A percentile compares a stretch with the other conserved stretches of the same genome.
Evolutionary conservation across 2,113 vertebrate genomes (phyloP).

Genomic region (Manacus vitellinus): DNA sequence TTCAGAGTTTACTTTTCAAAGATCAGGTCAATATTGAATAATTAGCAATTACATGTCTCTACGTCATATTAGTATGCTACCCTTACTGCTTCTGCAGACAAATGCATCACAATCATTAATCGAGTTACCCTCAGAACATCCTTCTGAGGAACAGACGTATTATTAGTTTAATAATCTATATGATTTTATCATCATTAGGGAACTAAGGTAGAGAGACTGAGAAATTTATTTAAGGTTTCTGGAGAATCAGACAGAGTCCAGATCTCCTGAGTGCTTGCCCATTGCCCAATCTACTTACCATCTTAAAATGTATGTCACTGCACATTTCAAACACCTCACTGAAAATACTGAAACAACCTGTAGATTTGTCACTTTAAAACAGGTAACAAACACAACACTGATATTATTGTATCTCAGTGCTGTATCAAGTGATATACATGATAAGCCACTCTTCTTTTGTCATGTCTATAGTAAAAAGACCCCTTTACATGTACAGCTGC

Average conservation of each 20-base stretch:
- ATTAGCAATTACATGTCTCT: neutral
- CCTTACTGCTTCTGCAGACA: neutral
- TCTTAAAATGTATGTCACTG: neutral
- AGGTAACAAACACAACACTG: neutral
- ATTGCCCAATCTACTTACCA: neutral
- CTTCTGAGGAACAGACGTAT: neutral
- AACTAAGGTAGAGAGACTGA: neutral
- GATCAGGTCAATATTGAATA: neutral
- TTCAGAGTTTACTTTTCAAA: neutral
- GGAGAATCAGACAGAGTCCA: neutral
- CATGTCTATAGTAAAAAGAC: neutral
- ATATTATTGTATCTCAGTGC: neutral
- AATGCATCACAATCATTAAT: neutral
- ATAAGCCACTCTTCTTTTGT: neutral
- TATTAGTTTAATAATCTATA: neutral
- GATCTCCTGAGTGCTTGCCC: neutral
- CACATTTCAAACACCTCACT: neutral
- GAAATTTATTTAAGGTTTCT: neutral
- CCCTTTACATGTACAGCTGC: neutral
- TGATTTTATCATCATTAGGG: neutral
- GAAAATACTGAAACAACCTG: neutral
- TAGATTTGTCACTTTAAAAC: neutral
- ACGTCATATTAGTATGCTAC: neutral
- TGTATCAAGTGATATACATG: neutral
- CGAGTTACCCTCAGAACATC: neutral